Conservation (phyloP, 2,888 invertebrate genomes). For the Phanerotoma sp. region DNA sequence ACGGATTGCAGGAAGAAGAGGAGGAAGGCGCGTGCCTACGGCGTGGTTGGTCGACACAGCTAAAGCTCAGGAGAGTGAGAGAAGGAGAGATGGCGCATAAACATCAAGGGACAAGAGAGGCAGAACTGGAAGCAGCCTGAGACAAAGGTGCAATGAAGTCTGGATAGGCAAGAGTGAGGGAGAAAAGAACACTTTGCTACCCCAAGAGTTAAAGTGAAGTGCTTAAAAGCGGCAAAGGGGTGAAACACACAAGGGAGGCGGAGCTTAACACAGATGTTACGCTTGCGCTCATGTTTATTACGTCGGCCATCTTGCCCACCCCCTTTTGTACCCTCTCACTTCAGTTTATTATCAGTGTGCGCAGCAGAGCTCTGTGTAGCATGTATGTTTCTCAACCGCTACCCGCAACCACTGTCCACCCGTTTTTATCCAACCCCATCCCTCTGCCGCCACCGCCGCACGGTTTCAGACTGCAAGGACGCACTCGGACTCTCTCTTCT, state of each 20-base stretch:
- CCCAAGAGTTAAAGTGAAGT: slow-evolving; percentile 10
- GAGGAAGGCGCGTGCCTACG: slow-evolving; percentile 26
- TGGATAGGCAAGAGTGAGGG: background rate
- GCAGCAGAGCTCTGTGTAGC: slow-evolving; percentile 22
- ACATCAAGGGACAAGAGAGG: slow-evolving; percentile 15
- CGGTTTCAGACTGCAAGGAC: slow-evolving; percentile 10
- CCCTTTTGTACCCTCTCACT: slow-evolving; percentile 33
- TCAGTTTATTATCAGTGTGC: background rate
- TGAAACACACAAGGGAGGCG: slow-evolving; percentile 32
- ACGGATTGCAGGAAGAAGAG: slow-evolving; percentile 13
- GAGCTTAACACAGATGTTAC: slow-evolving; percentile 34
- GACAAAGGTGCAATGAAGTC: no score
- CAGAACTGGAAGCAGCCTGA: background rate
- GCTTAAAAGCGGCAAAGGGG: slow-evolving; percentile 6
- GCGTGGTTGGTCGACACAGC: slow-evolving; percentile 31
- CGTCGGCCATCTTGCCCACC: slow-evolving; percentile 50
- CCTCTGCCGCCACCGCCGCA: slow-evolving; percentile 18
- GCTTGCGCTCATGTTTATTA: slow-evolving; percentile 42
- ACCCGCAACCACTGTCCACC: slow-evolving; percentile 49
- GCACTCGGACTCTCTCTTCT: slow-evolving; percentile 20
- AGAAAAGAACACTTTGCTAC: slow-evolving; percentile 2
- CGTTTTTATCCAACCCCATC: slow-evolving; percentile 29
- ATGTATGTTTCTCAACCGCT: slow-evolving; percentile 44
- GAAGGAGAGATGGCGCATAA: slow-evolving; percentile 26
- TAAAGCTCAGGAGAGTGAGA: slow-evolving; percentile 27